These are phyloP conservation scores for Aldabrachelys gigantea DNA, from an alignment of 2,113 vertebrate genomes.

Conservation along the genomic window DNA sequence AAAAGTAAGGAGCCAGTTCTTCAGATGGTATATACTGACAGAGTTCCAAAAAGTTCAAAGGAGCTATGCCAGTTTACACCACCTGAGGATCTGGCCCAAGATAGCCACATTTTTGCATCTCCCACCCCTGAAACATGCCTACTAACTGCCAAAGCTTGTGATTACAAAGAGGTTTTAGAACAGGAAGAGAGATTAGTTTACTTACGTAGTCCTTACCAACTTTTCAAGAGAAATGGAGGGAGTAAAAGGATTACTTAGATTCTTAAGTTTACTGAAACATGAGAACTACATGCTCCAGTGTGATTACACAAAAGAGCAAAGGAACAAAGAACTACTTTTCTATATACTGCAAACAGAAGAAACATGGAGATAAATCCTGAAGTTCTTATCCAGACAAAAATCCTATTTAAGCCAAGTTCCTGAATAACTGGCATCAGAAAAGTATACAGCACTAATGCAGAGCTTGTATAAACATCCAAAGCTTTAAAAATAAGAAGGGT, in stretches of 20 bases:
- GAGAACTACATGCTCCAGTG: conserved; percentile 18
- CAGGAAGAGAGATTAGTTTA: background rate
- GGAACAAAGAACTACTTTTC: background rate
- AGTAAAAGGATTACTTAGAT: conserved; percentile 33
- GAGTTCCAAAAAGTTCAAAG: conserved; percentile 15
- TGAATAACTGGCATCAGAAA: conserved; percentile 35
- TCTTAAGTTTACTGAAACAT: background rate
- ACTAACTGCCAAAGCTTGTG: background rate
- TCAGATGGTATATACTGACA: background rate
- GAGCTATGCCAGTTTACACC: background rate
- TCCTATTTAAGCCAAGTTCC: conserved; percentile 31
- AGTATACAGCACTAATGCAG: conserved; percentile 18
- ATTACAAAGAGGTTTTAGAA: background rate
- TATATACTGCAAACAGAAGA: background rate
- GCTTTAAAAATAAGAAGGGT: background rate
- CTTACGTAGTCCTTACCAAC: background rate
- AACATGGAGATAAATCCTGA: conserved; percentile 21
- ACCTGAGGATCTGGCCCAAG: background rate
- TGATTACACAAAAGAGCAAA: background rate
- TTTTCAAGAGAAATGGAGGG: background rate
- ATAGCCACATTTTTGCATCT: background rate
- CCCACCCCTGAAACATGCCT: background rate
- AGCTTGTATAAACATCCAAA: conserved; percentile 32
- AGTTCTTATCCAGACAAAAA: background rate
- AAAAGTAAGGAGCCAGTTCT: background rate